Evolutionary conservation across 2,113 vertebrate species (phyloP).

Genomic region (Arenaria interpres): DNA sequence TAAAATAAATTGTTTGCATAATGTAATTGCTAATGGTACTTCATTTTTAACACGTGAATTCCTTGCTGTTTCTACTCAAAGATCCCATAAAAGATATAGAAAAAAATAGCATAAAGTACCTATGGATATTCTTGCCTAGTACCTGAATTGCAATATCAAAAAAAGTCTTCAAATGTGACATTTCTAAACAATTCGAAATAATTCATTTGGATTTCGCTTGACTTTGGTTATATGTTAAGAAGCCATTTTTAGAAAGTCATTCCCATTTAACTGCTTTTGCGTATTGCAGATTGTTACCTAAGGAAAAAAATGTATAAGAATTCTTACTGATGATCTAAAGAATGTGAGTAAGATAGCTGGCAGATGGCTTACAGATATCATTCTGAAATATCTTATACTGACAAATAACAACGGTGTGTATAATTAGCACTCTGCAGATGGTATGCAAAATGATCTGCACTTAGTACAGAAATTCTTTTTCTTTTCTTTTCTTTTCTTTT

Average conservation of each 20-base stretch:
- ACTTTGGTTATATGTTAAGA: neutral
- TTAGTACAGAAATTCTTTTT: slow-evolving; percentile 1
- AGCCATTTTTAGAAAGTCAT: slow-evolving; percentile 56
- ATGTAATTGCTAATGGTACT: slow-evolving; percentile 28
- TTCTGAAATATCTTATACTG: slow-evolving; percentile 76
- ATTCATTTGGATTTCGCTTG: neutral
- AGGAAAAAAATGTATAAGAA: neutral
- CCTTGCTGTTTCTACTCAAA: slow-evolving; percentile 18
- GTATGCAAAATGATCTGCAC: slow-evolving; percentile 53
- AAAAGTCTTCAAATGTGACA: neutral
- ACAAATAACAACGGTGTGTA: slow-evolving; percentile 70
- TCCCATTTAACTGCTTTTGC: neutral
- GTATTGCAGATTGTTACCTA: slow-evolving; percentile 25
- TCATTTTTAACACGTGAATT: slow-evolving; percentile 4
- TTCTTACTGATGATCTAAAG: slow-evolving; percentile 61
- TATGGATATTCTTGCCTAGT: neutral
- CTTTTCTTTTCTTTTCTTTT: neutral
- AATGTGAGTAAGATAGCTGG: slow-evolving; percentile 71
- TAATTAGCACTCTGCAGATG: slow-evolving; percentile 77
- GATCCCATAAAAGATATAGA: neutral
- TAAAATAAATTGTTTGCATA: slow-evolving; percentile 43
- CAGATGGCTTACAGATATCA: slow-evolving; percentile 76
- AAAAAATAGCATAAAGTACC: neutral
- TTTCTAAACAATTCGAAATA: slow-evolving; percentile 53
- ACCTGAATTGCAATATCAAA: neutral